These are phyloP conservation scores for Dryomyza anilis DNA, from an alignment of 2,888 invertebrate genomes.

Conservation along the genomic window DNA sequence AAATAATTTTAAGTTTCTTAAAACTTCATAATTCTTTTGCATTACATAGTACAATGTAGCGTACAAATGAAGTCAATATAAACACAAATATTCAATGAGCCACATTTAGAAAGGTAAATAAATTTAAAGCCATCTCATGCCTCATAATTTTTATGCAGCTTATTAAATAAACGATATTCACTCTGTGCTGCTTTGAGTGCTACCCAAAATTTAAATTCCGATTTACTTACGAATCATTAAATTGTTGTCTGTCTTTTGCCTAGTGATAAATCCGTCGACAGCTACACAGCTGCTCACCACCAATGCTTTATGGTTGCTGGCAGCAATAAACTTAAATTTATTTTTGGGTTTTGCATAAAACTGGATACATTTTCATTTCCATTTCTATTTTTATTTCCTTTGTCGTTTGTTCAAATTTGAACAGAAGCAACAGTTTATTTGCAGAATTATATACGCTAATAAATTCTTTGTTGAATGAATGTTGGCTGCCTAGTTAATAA, in stretches of 20 bases:
- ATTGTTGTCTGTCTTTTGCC: constrained; percentile 37
- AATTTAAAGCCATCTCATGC: too few relatives aligned
- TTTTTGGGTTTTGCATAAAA: constrained; percentile 4
- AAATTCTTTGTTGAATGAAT: too few relatives aligned
- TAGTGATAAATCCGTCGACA: constrained; percentile 35
- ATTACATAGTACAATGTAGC: too few relatives aligned
- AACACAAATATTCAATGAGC: too few relatives aligned
- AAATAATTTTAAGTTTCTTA: too few relatives aligned
- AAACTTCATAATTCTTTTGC: too few relatives aligned
- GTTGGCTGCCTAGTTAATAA: too few relatives aligned
- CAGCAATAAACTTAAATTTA: constrained; percentile 21
- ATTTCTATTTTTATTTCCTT: constrained; percentile 8
- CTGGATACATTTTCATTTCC: not conserved
- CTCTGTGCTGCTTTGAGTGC: too few relatives aligned
- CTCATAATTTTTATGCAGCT: constrained; percentile 6
- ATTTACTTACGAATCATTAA: constrained; percentile 42
- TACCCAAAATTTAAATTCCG: constrained; percentile 32
- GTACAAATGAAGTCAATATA: too few relatives aligned
- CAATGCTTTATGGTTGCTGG: not conserved
- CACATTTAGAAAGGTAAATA: too few relatives aligned
- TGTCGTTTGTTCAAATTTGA: too few relatives aligned
- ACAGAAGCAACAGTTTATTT: constrained; percentile 44
- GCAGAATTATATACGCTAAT: too few relatives aligned
- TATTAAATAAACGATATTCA: constrained; percentile 9
- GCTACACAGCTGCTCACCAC: not conserved